Evolutionary conservation across 2,113 vertebrate genomes (phyloP).

Genomic region (Rhinichthys klamathensis): DNA sequence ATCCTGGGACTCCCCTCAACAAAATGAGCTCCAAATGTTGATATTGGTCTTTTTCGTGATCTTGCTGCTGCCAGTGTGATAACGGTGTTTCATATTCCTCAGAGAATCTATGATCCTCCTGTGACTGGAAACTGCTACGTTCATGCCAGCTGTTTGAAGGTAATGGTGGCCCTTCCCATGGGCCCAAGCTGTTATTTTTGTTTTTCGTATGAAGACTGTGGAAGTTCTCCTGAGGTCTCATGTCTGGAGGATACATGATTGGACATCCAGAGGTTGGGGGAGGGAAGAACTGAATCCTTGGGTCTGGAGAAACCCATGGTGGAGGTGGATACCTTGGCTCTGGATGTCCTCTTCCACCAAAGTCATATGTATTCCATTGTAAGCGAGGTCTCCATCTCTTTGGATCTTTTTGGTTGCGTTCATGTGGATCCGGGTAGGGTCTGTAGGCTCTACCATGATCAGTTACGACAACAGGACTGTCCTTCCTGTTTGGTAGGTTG

Average conservation of each 20-base stretch:
- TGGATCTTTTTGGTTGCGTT: constrained; percentile 56
- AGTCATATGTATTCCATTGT: neutral
- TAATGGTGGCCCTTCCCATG: constrained; percentile 3
- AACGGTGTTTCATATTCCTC: neutral
- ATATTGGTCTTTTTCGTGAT: constrained; percentile 39
- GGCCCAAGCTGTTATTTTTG: neutral
- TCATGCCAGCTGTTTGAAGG: constrained; percentile 5
- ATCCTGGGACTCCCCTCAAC: constrained; percentile 79
- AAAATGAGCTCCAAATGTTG: constrained; percentile 64
- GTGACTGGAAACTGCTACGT: neutral
- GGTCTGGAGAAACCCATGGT: constrained; percentile 14
- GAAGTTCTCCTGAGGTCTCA: constrained; percentile 1
- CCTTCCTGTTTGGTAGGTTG: neutral
- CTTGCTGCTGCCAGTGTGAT: constrained; percentile 7
- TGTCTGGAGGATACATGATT: constrained; percentile 34
- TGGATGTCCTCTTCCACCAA: neutral
- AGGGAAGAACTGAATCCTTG: constrained; percentile 40
- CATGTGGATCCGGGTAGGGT: neutral
- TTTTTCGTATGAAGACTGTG: neutral
- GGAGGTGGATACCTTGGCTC: constrained; percentile 50
- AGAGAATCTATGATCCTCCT: neutral
- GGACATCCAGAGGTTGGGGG: constrained; percentile 49
- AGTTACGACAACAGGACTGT: neutral
- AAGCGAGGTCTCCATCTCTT: constrained; percentile 49
- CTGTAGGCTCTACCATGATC: neutral